phyloP scores from a whole-genome alignment of 2,113 vertebrate species.

The Gorsachius goisagi region DNA sequence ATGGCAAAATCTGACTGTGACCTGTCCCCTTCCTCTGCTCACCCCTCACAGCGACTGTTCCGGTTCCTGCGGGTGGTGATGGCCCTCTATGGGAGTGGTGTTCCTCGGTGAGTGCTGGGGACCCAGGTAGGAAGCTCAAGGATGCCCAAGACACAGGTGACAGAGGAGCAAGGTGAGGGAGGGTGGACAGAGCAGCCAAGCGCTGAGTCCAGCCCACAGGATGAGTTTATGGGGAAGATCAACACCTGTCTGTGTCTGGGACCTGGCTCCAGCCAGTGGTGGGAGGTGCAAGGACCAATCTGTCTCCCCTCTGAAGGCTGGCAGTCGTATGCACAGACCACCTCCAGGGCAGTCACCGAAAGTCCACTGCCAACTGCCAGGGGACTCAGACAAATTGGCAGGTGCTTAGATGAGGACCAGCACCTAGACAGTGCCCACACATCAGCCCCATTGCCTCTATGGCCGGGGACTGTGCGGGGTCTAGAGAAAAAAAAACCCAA shows the following conservation, averaged over 20 bases:
- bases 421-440: background rate
- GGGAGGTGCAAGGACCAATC: background rate
- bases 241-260: accelerated
- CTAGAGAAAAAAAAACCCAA: background rate
- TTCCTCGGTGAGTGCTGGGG: conserved; percentile 82
- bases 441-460: background rate
- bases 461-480: accelerated
- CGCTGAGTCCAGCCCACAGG: accelerated
- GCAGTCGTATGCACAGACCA: accelerated
- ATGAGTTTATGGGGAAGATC: background rate
- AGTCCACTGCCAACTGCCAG: accelerated
- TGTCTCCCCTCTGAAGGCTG: background rate
- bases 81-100: conserved; percentile 84
- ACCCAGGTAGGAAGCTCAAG: background rate
- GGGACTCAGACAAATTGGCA: background rate
- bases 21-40: background rate
- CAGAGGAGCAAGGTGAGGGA: background rate
- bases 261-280: background rate
- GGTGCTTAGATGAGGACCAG: background rate
- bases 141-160: background rate
- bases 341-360: background rate
- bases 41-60: conserved; percentile 79
- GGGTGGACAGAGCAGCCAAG: background rate
- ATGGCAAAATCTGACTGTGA: background rate
- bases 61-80: conserved; percentile 84